Base-by-base conservation (phyloP, 2,797 vertebrate species). In the Gouania willdenowi region DNA sequence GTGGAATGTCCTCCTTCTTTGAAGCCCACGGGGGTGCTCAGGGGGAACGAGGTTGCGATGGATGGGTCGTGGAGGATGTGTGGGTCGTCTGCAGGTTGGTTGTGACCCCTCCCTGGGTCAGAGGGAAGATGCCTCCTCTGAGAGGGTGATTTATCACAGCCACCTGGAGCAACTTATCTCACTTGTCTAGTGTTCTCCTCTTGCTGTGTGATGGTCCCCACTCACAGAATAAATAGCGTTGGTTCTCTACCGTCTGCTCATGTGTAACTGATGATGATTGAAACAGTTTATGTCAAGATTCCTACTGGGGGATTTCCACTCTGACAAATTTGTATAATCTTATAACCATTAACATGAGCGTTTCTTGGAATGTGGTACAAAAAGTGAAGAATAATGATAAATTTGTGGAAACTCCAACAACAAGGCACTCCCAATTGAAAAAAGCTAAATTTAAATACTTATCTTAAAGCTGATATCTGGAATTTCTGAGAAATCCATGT, bases 141-240 rank as follows among this genome's bases (percentile, higher is more conserved):
- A 75, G 61, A 41, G 35, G 44, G 25, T 78, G 74, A 83, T 87
- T 88, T 86, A 86, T 75, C 63, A 40, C 11, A 46, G 40, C 55
- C 85, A 86, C 83, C 82, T 88, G 87, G 84, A 86, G 59, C n/a
- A 77, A 71, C 60, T 77, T 69, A 71, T 68, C 68, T 72, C 40
- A 13, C 39, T 55, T 40, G 33, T 51, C 47, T 44, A 42, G 41
- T 45, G 44, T 48, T 23, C 44, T 62, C 24, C 42, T 39, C 13
- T 42, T 10, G 41, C 44, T 50, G 33, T 18, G 34, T 38, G 44
- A 54, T 48, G 40, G 41, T 48, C 55, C 53, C 41, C 8, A 43
- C 36, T 56, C 30, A 4, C 28, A 51, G 56, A 58, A 64, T 43
- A 41, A 66, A 49, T 32, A 6, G 16, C 41, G 22, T n/a, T 4